Base-by-base conservation (phyloP, 2,113 vertebrate genomes). In the Prionailurus bengalensis region DNA sequence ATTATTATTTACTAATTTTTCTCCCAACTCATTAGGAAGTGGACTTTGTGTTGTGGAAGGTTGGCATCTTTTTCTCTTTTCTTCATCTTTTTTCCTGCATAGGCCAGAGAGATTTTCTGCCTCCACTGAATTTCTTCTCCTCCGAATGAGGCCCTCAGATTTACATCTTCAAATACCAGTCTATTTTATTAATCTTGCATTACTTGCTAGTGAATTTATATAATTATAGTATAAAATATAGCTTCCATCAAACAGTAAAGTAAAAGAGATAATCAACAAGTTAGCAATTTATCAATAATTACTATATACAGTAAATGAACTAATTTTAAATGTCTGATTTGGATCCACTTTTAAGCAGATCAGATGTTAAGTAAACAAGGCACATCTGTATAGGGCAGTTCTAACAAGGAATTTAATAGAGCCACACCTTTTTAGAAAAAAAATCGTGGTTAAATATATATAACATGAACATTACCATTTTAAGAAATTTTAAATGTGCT, bases 211-310 rank as follows among this genome's bases (percentile, higher is more conserved):
- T 88, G 81, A 89, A 71, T 86, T 76, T 85, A 71, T 15, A 14
- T 73, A 73, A 80, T 51, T 70, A 2, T 12, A 70, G 83, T 39
- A 58, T 71, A 65, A 93, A 91, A 91, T 91, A 51, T 4, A 95
- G 29, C 76, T 65, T 94, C 73, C 92, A 71, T 93, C 16, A 48
- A 78, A 91, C 58, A 31, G 27, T 85, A 79, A 89, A 31, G 29
- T 73, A 91, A 33, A 70, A 95, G 51, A 66, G 80, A 79, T 71
- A 80, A 55, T 85, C 31, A 86, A 68, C 55, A 87, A 55, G 33
- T 92, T 71, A 89, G 55, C 31, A 82, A 53, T 83, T 81, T 39
- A 36, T 96, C 48, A 70, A 51, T 51, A 58, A 51, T 93, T 93
- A 76, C 25, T 13, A 82, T 17, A 12, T 39, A 53, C 4, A 66